phyloP scores from a whole-genome alignment of 1,140 invertebrate species.

The Stegodyphus dumicola region DNA sequence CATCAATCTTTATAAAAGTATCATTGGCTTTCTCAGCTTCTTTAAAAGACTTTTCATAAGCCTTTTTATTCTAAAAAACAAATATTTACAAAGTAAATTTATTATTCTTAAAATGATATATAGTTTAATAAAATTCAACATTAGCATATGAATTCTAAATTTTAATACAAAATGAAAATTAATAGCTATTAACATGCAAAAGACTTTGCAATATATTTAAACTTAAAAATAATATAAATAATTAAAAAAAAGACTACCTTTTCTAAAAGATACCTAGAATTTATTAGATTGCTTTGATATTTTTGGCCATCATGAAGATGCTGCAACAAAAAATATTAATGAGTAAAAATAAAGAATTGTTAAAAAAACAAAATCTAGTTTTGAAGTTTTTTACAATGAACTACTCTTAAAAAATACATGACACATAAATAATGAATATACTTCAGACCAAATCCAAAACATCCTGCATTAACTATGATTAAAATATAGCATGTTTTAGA shows the following conservation, averaged over 20 bases:
- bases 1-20: constrained; percentile 92
- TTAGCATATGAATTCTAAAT: constrained; percentile 40
- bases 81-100: neutral
- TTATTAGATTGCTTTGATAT: constrained; percentile 81
- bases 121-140: neutral
- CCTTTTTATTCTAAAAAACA: constrained; percentile 76
- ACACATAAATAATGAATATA: too few relatives aligned
- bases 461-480: too few relatives aligned
- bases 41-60: constrained; percentile 91
- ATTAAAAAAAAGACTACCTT: constrained; percentile 69
- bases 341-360: neutral
- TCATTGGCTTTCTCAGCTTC: constrained; percentile 93
- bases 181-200: too few relatives aligned
- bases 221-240: neutral
- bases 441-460: too few relatives aligned
- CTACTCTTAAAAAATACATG: too few relatives aligned
- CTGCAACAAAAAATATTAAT: constrained; percentile 68
- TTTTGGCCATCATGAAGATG: constrained; percentile 83
- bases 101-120: neutral
- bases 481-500: too few relatives aligned
- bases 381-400: neutral
- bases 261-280: constrained; percentile 82
- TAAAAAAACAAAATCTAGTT: neutral
- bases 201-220: too few relatives aligned
- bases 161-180: too few relatives aligned